A percentile compares a stretch with the other conserved stretches of the same genome.
phyloP scores from a whole-genome alignment of 2,888 invertebrate genomes.

The Fragum fragum region DNA sequence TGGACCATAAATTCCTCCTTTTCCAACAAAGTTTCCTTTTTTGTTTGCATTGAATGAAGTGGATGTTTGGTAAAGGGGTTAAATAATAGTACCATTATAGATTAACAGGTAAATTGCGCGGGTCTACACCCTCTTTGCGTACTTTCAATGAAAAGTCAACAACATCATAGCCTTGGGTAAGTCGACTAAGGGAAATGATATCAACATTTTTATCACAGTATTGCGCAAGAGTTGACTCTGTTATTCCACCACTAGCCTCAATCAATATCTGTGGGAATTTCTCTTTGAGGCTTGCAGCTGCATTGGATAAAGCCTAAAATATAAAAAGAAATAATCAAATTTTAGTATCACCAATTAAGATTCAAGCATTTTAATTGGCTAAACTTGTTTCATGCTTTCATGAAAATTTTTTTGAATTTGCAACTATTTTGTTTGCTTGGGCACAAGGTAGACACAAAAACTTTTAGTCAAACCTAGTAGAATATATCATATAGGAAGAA shows the following conservation, averaged over 20 bases:
- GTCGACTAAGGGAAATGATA: conserved; percentile 86
- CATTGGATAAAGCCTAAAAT: conserved; percentile 79
- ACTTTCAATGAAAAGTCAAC: conserved; percentile 87
- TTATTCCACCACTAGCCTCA: conserved; percentile 87
- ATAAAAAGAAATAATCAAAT: conserved; percentile 7
- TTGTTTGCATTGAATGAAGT: too few species aligned
- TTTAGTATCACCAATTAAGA: not conserved
- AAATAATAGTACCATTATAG: conserved; percentile 24
- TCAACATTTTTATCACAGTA: conserved; percentile 85
- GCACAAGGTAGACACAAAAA: too few species aligned
- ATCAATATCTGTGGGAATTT: conserved; percentile 83
- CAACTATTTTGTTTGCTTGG: too few species aligned
- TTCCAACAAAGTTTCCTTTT: too few species aligned
- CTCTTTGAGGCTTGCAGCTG: conserved; percentile 82
- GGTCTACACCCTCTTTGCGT: conserved; percentile 80
- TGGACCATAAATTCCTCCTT: too few species aligned
- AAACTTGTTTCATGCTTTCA: too few species aligned
- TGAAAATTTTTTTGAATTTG: too few species aligned
- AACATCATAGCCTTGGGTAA: conserved; percentile 87
- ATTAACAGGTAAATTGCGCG: conserved; percentile 72
- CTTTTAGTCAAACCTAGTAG: too few species aligned
- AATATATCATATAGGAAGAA: too few species aligned
- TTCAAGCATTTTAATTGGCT: too few species aligned
- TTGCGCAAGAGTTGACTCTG: conserved; percentile 78
- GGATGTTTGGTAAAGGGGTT: too few species aligned